These are phyloP conservation scores for Eucera pruinosa DNA, from an alignment of 2,888 invertebrate genomes.

Conservation along the genomic window DNA sequence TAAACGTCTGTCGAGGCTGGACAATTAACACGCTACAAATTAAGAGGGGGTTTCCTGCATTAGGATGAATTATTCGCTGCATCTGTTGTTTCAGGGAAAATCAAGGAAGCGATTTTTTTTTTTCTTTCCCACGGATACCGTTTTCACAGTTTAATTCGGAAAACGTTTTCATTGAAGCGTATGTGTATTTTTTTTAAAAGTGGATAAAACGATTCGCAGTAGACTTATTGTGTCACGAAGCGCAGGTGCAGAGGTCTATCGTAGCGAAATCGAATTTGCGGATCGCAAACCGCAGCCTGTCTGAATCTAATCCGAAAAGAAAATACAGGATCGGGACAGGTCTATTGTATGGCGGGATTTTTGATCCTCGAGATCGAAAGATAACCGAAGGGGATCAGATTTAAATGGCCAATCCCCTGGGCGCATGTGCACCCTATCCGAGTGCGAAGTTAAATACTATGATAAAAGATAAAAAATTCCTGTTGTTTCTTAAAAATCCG, in stretches of 20 bases:
- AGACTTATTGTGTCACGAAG: neutral
- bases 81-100: conserved; percentile 63
- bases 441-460: conserved; percentile 5
- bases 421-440: conserved; percentile 47
- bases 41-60: conserved; percentile 48
- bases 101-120: conserved; percentile 44
- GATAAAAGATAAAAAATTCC: neutral
- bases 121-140: conserved; percentile 62
- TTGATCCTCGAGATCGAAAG: conserved; percentile 67
- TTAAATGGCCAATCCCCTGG: conserved; percentile 65
- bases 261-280: conserved; percentile 10
- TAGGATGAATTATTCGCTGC: conserved; percentile 62
- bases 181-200: neutral
- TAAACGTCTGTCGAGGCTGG: conserved; percentile 42
- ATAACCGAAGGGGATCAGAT: conserved; percentile 65
- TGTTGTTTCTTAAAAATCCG: no score
- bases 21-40: conserved; percentile 65
- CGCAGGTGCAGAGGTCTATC: conserved; percentile 27
- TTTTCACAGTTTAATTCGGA: conserved; percentile 10
- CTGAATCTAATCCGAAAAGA: conserved; percentile 70
- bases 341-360: conserved; percentile 67
- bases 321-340: conserved; percentile 65
- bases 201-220: no score
- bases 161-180: neutral
- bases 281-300: conserved; percentile 50